Conservation (phyloP, 2,797 vertebrate species). For the Enoplosus armatus region DNA sequence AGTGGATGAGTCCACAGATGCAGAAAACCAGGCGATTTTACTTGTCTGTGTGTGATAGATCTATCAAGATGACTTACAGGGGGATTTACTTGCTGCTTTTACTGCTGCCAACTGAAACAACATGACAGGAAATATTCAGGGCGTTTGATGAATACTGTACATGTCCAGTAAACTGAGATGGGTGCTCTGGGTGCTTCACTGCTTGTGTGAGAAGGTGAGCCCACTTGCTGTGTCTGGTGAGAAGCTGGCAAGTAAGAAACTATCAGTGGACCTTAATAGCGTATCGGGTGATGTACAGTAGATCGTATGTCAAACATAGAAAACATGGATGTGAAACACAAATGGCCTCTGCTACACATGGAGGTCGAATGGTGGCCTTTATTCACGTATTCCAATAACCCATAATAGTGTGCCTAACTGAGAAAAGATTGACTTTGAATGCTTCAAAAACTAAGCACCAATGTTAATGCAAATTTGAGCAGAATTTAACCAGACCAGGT, state of each 20-base stretch:
- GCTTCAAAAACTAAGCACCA: not conserved
- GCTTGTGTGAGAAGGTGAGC: slow-evolving; percentile 5
- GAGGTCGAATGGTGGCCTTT: not conserved
- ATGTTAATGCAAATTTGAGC: not conserved
- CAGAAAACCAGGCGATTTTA: slow-evolving; percentile 37
- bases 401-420: not conserved
- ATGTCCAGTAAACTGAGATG: slow-evolving; percentile 15
- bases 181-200: not conserved
- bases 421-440: not conserved
- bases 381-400: not conserved
- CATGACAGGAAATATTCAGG: slow-evolving; percentile 10
- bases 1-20: slow-evolving; percentile 56
- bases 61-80: slow-evolving; percentile 44
- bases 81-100: slow-evolving; percentile 34
- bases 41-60: slow-evolving; percentile 45
- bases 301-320: not conserved
- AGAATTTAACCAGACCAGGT: not conserved
- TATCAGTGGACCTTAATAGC: not conserved
- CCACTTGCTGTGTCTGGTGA: not conserved
- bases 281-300: not conserved
- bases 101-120: slow-evolving; percentile 25
- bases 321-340: not conserved
- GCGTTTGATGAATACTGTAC: not conserved
- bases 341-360: not conserved
- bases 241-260: not conserved